Evolutionary conservation across 1,140 invertebrate genomes (phyloP).

Genomic region (Ylistrum balloti): DNA sequence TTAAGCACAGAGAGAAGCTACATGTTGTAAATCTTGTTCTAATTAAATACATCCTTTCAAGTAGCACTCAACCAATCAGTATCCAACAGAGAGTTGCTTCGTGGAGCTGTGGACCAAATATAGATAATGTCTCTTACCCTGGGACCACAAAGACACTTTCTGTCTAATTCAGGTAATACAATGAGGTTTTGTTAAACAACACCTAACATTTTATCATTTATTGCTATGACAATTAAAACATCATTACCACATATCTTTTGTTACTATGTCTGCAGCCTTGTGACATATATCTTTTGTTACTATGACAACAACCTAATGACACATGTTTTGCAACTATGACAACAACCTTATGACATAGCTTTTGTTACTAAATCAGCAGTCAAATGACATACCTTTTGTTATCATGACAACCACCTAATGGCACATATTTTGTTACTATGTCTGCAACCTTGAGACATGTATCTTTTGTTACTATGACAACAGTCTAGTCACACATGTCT

Average conservation of each 20-base stretch:
- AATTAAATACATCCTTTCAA: not conserved
- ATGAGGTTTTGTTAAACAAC: too few species aligned
- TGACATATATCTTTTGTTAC: not conserved
- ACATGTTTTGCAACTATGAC: not conserved
- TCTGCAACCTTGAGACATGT: not conserved
- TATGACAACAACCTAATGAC: not conserved
- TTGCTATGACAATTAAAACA: too few species aligned
- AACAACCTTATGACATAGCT: not conserved
- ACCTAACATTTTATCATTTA: too few species aligned
- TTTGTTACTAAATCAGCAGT: not conserved
- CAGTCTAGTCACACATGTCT: too few species aligned
- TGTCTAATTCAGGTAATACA: too few species aligned
- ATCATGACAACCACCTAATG: not conserved
- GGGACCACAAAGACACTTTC: too few species aligned
- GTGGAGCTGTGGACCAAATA: not conserved
- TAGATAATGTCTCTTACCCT: too few species aligned
- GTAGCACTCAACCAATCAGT: not conserved
- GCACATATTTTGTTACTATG: not conserved
- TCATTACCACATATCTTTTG: too few species aligned
- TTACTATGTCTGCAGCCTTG: not conserved
- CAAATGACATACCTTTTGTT: not conserved
- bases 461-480: not conserved
- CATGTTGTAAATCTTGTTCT: constrained; percentile 1
- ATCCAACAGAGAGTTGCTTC: not conserved
- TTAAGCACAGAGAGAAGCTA: not conserved